Percentiles rank a stretch among this genome's conserved stretches.
Evolutionary conservation across 2,797 vertebrate genomes (phyloP).

Genomic region (Sarcoramphus papa): DNA sequence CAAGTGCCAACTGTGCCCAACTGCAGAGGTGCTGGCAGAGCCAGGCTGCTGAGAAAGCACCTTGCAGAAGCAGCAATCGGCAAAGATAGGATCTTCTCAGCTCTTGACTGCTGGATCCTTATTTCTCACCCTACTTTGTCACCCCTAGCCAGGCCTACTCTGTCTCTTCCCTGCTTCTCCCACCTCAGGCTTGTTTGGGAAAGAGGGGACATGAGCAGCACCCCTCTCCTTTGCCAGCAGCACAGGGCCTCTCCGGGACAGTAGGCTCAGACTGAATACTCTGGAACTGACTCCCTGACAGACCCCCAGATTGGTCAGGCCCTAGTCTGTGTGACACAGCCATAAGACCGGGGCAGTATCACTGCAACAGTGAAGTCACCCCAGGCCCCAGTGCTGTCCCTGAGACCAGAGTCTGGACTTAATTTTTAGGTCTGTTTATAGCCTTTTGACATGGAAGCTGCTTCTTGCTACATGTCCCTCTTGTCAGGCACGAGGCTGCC

Average conservation of each 20-base stretch:
- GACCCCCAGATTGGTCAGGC: neutral
- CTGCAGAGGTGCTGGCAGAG: neutral
- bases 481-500: neutral
- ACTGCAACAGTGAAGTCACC: neutral
- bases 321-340: neutral
- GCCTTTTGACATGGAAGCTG: neutral
- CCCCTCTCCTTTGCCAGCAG: neutral
- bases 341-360: rapidly evolving
- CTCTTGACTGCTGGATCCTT: neutral
- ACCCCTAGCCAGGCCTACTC: neutral
- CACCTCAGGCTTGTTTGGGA: rapidly evolving
- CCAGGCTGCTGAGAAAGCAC: neutral
- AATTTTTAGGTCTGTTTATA: neutral
- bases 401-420: neutral
- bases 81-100: neutral
- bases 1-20: neutral
- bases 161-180: neutral
- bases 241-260: neutral
- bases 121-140: neutral
- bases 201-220: neutral
- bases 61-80: neutral
- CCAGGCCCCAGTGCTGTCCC: neutral
- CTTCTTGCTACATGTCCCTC: neutral
- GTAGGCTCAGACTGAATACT: neutral
- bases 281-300: neutral